Percentiles rank a stretch among this genome's conserved stretches.
Conservation (phyloP, 2,888 invertebrate species). For the Mesopsocus fuscifrons region DNA sequence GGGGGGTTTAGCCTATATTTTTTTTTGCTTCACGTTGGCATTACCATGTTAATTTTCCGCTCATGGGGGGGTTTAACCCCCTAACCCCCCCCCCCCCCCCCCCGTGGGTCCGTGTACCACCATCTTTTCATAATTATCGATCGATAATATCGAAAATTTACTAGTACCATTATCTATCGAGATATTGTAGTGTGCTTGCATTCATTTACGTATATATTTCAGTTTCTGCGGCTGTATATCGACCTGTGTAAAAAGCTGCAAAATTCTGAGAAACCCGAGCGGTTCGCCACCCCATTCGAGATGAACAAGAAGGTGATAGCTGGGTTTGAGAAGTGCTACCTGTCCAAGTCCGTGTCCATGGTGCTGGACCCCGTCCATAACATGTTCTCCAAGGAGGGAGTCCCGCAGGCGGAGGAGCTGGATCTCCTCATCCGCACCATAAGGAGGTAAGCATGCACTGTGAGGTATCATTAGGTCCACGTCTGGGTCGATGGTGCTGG, state of each 20-base stretch:
- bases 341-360: constrained; percentile 63
- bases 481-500: constrained; percentile 62
- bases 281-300: constrained; percentile 11
- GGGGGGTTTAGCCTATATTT: too few relatives aligned
- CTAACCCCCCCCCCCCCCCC: too few relatives aligned
- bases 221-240: constrained; percentile 56
- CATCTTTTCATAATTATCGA: too few relatives aligned
- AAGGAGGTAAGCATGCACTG: constrained; percentile 28
- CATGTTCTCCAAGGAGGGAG: constrained; percentile 50
- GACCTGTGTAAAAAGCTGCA: constrained; percentile 54
- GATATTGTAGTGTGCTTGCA: too few relatives aligned
- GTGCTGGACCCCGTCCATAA: constrained; percentile 69
- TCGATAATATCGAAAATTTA: too few relatives aligned
- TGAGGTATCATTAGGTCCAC: constrained; percentile 30
- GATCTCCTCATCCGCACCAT: constrained; percentile 49
- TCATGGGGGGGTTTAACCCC: too few relatives aligned
- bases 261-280: constrained; percentile 22
- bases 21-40: too few relatives aligned
- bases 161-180: too few relatives aligned
- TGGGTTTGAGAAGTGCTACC: constrained; percentile 67
- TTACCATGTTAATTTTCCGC: too few relatives aligned
- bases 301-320: constrained; percentile 29
- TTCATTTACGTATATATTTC: too few relatives aligned
- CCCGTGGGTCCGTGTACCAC: too few relatives aligned
- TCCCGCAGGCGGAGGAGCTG: constrained; percentile 56